Conservation (phyloP, 2,888 invertebrate species). For the Druceiella hillmani region DNA sequence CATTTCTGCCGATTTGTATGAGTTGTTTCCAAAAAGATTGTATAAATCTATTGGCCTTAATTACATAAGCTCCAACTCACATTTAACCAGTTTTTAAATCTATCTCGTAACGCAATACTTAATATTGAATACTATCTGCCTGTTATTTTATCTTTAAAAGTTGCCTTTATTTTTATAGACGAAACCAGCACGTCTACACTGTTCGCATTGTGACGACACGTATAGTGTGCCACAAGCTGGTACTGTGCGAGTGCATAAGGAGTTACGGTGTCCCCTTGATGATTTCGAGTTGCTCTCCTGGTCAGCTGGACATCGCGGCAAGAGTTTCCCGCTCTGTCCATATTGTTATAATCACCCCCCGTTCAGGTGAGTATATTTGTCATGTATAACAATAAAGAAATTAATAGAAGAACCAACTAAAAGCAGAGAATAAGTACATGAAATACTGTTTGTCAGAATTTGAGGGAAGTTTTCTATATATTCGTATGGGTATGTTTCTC, state of each 20-base stretch:
- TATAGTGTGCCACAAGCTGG: constrained; percentile 91
- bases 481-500: no score
- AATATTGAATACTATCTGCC: background rate
- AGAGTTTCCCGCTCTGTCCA: constrained; percentile 94
- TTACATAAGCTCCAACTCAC: no score
- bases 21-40: no score
- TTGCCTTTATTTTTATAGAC: constrained; percentile 44
- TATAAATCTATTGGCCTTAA: no score
- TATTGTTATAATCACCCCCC: constrained; percentile 99
- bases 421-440: no score
- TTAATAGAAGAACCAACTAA: no score
- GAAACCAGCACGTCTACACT: constrained; percentile 91
- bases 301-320: constrained; percentile 92
- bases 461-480: no score
- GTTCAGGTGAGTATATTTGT: constrained; percentile 61
- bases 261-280: constrained; percentile 94
- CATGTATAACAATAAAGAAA: no score
- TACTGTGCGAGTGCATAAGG: constrained; percentile 87
- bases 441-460: no score
- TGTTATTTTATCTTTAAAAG: background rate
- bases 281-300: constrained; percentile 95
- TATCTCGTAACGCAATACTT: no score
- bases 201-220: constrained; percentile 94
- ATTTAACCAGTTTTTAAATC: no score
- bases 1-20: no score